A percentile compares a stretch with the other conserved stretches of the same genome.
These are phyloP conservation scores for Torymus auratus DNA, from an alignment of 2,888 invertebrate genomes.

Conservation along the genomic window DNA sequence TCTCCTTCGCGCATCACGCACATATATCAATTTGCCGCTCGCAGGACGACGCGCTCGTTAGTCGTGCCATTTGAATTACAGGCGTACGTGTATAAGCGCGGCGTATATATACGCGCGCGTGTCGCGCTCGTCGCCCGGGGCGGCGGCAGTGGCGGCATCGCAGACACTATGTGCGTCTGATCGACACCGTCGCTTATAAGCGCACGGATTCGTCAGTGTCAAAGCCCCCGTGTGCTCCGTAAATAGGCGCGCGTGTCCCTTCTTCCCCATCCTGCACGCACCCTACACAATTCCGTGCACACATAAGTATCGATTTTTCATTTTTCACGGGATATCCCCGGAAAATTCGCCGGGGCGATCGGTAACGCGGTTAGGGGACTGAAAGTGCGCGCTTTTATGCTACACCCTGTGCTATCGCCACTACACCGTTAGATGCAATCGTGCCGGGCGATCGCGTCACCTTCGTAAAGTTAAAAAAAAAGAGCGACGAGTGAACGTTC, in stretches of 20 bases:
- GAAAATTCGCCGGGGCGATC: background rate
- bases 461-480: no score
- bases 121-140: background rate
- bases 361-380: conserved; percentile 2
- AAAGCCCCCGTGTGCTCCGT: conserved; percentile 37
- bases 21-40: background rate
- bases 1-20: background rate
- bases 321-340: background rate
- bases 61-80: conserved; percentile 41
- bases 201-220: conserved; percentile 36
- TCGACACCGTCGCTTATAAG: background rate
- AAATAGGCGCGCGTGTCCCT: conserved; percentile 44
- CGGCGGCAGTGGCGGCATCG: background rate
- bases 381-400: background rate
- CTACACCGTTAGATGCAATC: no score
- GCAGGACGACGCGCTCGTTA: conserved; percentile 35
- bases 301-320: conserved; percentile 43
- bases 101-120: no score
- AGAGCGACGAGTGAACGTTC: background rate
- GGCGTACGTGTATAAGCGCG: background rate
- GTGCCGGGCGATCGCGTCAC: no score
- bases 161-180: no score
- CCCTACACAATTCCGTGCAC: no score
- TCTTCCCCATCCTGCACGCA: background rate
- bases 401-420: background rate